These are phyloP conservation scores for Hozukius guyotensis DNA, from an alignment of 2,797 vertebrate species.

Conservation along the genomic window DNA sequence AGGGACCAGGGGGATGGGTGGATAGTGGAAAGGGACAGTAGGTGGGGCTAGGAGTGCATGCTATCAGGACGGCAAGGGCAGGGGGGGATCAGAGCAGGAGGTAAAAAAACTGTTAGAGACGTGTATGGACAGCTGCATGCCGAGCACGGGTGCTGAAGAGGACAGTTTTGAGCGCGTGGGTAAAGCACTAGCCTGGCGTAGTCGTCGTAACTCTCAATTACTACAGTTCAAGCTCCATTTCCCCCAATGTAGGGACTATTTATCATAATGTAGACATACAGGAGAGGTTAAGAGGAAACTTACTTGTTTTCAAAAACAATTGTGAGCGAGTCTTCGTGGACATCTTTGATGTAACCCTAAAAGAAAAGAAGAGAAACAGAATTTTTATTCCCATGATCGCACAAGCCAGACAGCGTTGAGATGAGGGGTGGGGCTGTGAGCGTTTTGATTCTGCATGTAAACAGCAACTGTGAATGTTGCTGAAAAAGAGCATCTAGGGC, in stretches of 20 bases:
- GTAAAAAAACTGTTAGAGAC: slow-evolving; percentile 55
- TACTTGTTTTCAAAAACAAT: slow-evolving; percentile 97
- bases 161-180: slow-evolving; percentile 33
- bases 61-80: slow-evolving; percentile 34
- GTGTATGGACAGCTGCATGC: slow-evolving; percentile 73
- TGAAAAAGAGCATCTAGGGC: slow-evolving; percentile 40
- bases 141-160: slow-evolving; percentile 68
- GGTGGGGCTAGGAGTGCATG: slow-evolving; percentile 44
- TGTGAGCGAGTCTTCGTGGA: slow-evolving; percentile 93
- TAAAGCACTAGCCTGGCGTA: slow-evolving; percentile 7
- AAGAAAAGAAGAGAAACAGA: slow-evolving; percentile 43
- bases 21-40: slow-evolving; percentile 33
- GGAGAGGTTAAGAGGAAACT: slow-evolving; percentile 64
- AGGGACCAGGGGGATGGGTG: slow-evolving; percentile 26
- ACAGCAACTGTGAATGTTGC: slow-evolving; percentile 40
- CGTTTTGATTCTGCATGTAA: slow-evolving; percentile 30
- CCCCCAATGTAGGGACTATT: not conserved
- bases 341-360: slow-evolving; percentile 93
- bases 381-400: slow-evolving; percentile 27
- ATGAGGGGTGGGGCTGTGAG: slow-evolving; percentile 3
- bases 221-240: not conserved
- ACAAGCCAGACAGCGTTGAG: not conserved
- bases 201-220: slow-evolving; percentile 9
- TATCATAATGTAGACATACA: not conserved
- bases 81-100: slow-evolving; percentile 27